phyloP scores from a whole-genome alignment of 2,797 vertebrate genomes.

The Anabas testudineus region DNA sequence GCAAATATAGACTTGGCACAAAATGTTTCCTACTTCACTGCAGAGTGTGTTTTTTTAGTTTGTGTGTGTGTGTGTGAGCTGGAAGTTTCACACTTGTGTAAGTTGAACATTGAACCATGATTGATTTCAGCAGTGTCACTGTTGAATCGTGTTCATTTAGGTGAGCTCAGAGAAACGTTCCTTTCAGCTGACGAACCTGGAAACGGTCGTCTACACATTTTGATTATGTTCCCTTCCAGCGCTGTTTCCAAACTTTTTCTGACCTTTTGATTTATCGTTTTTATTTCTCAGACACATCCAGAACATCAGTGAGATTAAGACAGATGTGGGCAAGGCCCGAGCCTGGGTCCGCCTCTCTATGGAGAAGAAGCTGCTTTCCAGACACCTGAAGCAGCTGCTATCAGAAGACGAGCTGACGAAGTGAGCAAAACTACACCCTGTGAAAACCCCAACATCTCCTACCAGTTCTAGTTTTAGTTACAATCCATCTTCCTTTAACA shows the following conservation, averaged over 20 bases:
- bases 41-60: no score
- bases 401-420: constrained; percentile 97
- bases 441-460: background rate
- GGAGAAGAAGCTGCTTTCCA: constrained; percentile 98
- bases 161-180: no score
- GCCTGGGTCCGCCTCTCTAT: constrained; percentile 99
- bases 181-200: no score
- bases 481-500: background rate
- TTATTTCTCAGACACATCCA: constrained; percentile 91
- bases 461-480: background rate
- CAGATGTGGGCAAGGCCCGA: constrained; percentile 97
- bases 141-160: no score
- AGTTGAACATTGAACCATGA: no score
- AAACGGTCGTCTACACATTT: no score
- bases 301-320: constrained; percentile 99
- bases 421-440: constrained; percentile 81
- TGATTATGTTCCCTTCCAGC: background rate
- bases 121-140: no score
- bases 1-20: no score
- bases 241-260: background rate
- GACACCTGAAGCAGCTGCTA: constrained; percentile 96
- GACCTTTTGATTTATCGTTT: constrained; percentile 1
- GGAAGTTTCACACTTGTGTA: no score
- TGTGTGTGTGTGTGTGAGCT: no score
- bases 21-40: no score